Evolutionary conservation across 2,888 invertebrate genomes (phyloP), one percentile per base, ranked within the genome.

Genomic region (Gerris lacustris): DNA sequence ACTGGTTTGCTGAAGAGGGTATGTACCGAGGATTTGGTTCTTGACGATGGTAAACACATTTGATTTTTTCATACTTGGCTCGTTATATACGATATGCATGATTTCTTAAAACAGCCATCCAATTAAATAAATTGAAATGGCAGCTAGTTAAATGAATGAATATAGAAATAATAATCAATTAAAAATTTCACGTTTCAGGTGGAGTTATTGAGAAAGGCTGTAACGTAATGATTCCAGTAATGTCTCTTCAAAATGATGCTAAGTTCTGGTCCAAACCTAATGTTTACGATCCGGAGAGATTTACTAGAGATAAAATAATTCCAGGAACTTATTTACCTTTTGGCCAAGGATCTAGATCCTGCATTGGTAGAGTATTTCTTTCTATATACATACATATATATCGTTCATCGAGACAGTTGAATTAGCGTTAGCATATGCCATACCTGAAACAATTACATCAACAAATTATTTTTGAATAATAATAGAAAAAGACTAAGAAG

Each of bases 321-420:
- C 55, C 55, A 9, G 55, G 55, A 55, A 55, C 55, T 55, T 55
- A 55, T 55, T 55, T 55, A 55, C 55, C 55, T 55, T 55, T 55
- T 55, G 55, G 55, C 55, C 9, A 11, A 11, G 55, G 55, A 55
- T 5, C 55, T 2, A 55, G 55, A 55, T 11, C 55, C 2, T 55
- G 55, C 55, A 55, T 55, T 2, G 55, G 55, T 55, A 31, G 31
- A 31, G 31, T 31, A 31, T 31, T 31, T 31, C 31, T 31, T 31
- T 31, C 31, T 31, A 31, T 4, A 31, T 31, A 31, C 31, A 31
- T 31, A 31, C 4, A 2, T 31, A 31, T 31, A 1, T 31, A 31
- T 31, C 31, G 31, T 31, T 31, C 4, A 31, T 31, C 31, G 2
- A 4, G 31, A 31, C 31, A 31, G 31, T 31, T 31, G 31, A 31